Base-by-base conservation (phyloP, 2,888 invertebrate genomes). In the Cyclophora albipunctata region DNA sequence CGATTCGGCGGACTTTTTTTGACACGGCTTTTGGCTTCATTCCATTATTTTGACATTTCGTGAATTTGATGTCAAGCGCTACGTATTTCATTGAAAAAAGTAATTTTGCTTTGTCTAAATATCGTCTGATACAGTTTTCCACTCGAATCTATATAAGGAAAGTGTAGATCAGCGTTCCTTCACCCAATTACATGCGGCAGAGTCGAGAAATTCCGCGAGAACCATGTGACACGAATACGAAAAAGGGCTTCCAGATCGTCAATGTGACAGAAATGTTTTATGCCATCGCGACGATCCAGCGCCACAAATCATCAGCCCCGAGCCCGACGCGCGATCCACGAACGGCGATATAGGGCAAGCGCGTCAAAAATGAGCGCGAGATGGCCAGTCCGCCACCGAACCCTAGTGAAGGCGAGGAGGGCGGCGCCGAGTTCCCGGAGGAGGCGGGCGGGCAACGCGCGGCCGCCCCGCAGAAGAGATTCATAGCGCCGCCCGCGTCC, bases 241-340 rank as follows among this genome's bases (percentile, higher is more conserved):
- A 86, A 86, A 84, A 84, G 82, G 81, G 81, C 80, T 84, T 82
- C 81, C 84, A 84, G 82, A 86, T 79, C 85, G 87, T 86, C 87
- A 86, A 85, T 87, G 87, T 88, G 87, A 87, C 87, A 87, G 87
- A 87, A 83, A 88, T 88, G 87, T 88, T 87, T 88, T 85, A 84
- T 86, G 84, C 85, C 83, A 85, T 85, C 84, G 64, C 79, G 84
- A 82, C 86, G 78, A 78, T 69, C 77, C 81, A 80, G 74, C 78
- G 80, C 78, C 73, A 79, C 76, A 64, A 74, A 78, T 75, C 73
- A 81, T 71, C 78, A 73, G 66, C 73, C 65, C 69, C 73, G 72
- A 80, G 73, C 66, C 72, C 79, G 69, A 73, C 75, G 76, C 78
- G 84, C 74, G 77, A 78, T 86, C 77, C 74, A 71, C 81, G 69